Evolutionary conservation across 2,797 vertebrate species (phyloP).

Genomic region (Mastacembelus armatus): DNA sequence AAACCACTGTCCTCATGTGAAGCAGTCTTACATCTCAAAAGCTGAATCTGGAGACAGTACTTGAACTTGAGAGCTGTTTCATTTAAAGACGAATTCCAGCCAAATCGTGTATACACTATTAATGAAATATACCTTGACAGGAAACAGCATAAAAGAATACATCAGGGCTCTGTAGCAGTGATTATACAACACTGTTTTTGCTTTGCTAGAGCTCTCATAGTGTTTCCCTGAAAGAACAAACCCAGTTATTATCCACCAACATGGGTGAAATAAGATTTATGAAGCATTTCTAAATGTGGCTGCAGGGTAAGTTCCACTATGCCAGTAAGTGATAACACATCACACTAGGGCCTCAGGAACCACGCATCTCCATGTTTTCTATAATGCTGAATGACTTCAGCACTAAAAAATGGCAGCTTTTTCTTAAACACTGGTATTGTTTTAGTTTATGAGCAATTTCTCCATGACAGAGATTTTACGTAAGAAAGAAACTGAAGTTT

Average conservation of each 20-base stretch:
- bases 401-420: too few relatives aligned
- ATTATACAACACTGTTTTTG: not conserved
- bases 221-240: slow-evolving; percentile 34
- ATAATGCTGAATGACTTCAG: too few relatives aligned
- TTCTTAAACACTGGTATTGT: too few relatives aligned
- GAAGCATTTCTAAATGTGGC: slow-evolving; percentile 32
- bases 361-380: too few relatives aligned
- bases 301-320: not conserved
- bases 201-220: slow-evolving; percentile 38
- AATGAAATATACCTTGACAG: not conserved
- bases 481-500: not conserved
- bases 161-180: not conserved
- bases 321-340: slow-evolving; percentile 22
- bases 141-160: not conserved
- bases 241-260: slow-evolving; percentile 19
- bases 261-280: slow-evolving; percentile 34
- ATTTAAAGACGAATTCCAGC: not conserved
- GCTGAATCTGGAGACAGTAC: not conserved
- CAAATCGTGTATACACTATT: not conserved
- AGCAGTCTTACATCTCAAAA: not conserved
- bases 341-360: too few relatives aligned
- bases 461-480: not conserved
- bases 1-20: not conserved
- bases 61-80: not conserved
- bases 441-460: too few relatives aligned